Evolutionary conservation across 2,113 vertebrate species (phyloP).

Genomic region (Spizaetus ornatus): DNA sequence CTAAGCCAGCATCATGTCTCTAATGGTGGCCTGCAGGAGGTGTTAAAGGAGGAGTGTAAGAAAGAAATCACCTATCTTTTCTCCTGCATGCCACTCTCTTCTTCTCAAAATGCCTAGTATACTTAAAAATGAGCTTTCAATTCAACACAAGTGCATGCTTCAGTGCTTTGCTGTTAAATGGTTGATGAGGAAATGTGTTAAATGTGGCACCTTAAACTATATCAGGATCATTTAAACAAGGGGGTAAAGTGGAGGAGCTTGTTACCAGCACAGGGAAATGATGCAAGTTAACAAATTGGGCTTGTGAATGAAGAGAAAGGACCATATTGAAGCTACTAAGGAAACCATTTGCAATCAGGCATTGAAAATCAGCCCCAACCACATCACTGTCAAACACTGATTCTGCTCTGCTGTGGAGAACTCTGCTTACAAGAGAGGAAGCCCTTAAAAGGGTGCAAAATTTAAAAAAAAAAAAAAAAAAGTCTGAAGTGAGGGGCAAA

Average conservation of each 20-base stretch:
- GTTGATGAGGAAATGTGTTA: neutral
- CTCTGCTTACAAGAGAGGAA: neutral
- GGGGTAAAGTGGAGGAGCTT: neutral
- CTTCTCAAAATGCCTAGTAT: neutral
- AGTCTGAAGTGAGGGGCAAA: neutral
- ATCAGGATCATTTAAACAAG: neutral
- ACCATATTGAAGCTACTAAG: neutral
- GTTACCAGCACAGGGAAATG: neutral
- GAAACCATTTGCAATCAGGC: neutral
- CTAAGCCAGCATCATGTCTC: neutral
- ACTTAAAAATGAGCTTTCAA: neutral
- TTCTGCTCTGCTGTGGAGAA: neutral
- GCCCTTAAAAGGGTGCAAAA: neutral
- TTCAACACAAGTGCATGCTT: neutral
- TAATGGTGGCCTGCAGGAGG: neutral
- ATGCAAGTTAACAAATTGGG: neutral
- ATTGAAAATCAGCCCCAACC: neutral
- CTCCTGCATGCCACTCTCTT: neutral
- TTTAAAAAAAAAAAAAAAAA: neutral
- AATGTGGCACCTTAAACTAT: neutral
- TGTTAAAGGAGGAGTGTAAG: neutral
- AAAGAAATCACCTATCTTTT: neutral
- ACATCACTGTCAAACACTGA: fast-evolving
- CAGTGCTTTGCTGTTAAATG: neutral
- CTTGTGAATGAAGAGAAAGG: neutral